A percentile compares a stretch with the other conserved stretches of the same genome.
Evolutionary conservation across 2,113 vertebrate species (phyloP).

Genomic region (Egretta garzetta): DNA sequence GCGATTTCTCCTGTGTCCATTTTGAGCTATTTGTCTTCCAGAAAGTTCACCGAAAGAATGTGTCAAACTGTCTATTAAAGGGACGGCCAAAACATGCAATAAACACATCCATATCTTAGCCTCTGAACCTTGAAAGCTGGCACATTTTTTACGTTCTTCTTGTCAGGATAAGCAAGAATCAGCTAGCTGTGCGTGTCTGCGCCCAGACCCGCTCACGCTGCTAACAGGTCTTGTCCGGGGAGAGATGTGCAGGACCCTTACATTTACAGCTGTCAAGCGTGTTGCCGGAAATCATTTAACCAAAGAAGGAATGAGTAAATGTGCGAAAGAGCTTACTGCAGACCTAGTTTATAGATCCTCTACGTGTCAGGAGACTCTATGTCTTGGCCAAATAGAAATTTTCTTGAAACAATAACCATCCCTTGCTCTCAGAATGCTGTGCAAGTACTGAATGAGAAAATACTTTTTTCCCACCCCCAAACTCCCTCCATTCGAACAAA

Average conservation of each 20-base stretch:
- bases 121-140: conserved; percentile 68
- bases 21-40: conserved; percentile 55
- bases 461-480: neutral
- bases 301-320: neutral
- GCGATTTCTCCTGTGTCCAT: conserved; percentile 5
- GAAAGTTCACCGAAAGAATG: conserved; percentile 60
- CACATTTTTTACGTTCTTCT: conserved; percentile 74
- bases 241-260: neutral
- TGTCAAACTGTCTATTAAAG: conserved; percentile 74
- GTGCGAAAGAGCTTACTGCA: neutral
- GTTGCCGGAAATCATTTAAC: conserved; percentile 34
- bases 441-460: neutral
- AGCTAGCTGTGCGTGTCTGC: neutral
- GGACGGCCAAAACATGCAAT: conserved; percentile 59
- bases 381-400: conserved; percentile 12
- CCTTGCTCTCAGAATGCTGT: neutral
- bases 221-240: neutral
- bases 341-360: neutral
- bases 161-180: conserved; percentile 59
- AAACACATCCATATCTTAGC: conserved; percentile 73
- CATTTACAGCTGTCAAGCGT: conserved; percentile 2
- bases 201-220: neutral
- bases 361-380: neutral
- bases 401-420: neutral
- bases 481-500: neutral